Base-by-base conservation (phyloP, 2,888 invertebrate species). In the Parapristionchus giblindavisi region DNA sequence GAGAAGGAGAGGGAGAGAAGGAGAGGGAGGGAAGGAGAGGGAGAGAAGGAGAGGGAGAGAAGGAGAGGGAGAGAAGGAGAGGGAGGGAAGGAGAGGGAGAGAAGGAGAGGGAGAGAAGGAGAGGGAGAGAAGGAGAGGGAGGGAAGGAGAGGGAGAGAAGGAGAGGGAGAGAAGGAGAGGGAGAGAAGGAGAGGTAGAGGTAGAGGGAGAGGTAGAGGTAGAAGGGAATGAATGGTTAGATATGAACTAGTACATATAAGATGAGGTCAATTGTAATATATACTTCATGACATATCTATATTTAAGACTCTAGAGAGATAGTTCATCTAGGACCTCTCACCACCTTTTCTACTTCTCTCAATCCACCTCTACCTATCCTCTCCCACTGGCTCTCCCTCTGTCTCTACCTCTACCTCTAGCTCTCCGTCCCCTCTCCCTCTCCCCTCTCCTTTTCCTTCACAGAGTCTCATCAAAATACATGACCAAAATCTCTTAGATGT, bases 31-130 rank as follows among this genome's bases (percentile, higher is more conserved):
- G 4, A 60, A 24, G 14, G 34, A 38, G 61, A 65, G 38, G 24
- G 38, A 38, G 34, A 60, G 52, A 24, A 52, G 21, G 24, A 52
- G 52, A 32, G 36, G 48, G 11, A 34, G 56, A 56, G 56, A 21
- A 43, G 24, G 56, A 56, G 1, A 24, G 52, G 56, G 21, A 43
- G 24, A 40, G 40, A 1, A 24, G 52, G 24, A 24, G 68, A 65
- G 74, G 70, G 75, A 75, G 71, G 76, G 66, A 71, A 75, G 68
- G 56, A 70, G 61, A 76, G 76, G 63, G 75, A 75, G 72, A 78
- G 74, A 65, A 63, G 73, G 77, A 76, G 70, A 71, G 38, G 51
- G 74, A 74, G 65, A 58, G 74, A 75, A 40, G 61, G 65, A 61
- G 61, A 61, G 61, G 36, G 14, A 38, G 36, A 34, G 21, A 3